These are phyloP conservation scores for Encarsia formosa DNA, from an alignment of 2,888 invertebrate genomes.

Conservation along the genomic window DNA sequence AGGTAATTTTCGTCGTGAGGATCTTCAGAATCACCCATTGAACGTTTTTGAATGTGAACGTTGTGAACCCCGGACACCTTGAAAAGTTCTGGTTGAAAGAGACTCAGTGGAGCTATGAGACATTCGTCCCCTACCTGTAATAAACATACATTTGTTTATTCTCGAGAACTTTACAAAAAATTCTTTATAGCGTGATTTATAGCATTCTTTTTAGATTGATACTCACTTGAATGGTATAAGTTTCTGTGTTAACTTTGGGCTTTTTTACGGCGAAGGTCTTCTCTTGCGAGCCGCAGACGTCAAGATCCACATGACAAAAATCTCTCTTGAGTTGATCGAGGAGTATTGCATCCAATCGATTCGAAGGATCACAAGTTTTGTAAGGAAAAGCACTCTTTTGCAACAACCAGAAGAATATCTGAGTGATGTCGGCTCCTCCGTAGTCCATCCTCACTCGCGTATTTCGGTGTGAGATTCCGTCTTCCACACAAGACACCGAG, in stretches of 20 bases:
- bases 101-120: constrained; percentile 81
- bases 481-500: constrained; percentile 93
- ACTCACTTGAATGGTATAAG: constrained; percentile 67
- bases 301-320: constrained; percentile 86
- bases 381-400: constrained; percentile 90
- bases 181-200: neutral
- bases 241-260: constrained; percentile 63
- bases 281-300: constrained; percentile 83
- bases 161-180: neutral
- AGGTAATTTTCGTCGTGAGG: constrained; percentile 91
- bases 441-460: constrained; percentile 81
- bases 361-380: constrained; percentile 70
- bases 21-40: constrained; percentile 81
- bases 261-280: constrained; percentile 73
- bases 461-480: constrained; percentile 87
- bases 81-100: constrained; percentile 84
- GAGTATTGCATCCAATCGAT: constrained; percentile 73
- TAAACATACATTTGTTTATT: neutral
- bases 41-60: constrained; percentile 68
- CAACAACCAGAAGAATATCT: constrained; percentile 82
- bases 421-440: constrained; percentile 88
- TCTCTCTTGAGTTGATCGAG: constrained; percentile 83
- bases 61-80: constrained; percentile 76
- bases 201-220: neutral
- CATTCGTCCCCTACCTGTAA: constrained; percentile 83